Conservation (phyloP, 2,113 vertebrate species). For the Camelus dromedarius region DNA sequence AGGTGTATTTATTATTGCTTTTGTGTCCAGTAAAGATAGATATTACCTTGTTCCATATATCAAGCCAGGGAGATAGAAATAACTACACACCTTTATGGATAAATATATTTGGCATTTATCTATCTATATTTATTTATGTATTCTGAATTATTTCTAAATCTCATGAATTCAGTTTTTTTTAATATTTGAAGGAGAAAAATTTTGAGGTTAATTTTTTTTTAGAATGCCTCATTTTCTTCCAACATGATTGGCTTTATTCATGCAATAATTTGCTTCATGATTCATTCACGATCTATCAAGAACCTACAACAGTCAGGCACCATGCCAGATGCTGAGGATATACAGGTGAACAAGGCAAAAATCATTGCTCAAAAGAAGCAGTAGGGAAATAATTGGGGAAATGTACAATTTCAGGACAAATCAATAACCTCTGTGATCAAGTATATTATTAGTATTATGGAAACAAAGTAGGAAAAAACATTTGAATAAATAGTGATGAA, state of each 20-base stretch:
- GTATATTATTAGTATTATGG: not conserved
- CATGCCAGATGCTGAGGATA: not conserved
- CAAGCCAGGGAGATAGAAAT: not conserved
- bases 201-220: not conserved
- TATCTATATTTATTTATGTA: not conserved
- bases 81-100: not conserved
- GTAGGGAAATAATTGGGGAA: not conserved
- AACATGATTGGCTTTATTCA: not conserved
- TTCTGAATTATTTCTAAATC: not conserved
- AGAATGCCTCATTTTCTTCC: not conserved
- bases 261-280: not conserved
- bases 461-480: not conserved
- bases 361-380: not conserved
- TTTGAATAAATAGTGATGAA: not conserved
- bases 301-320: not conserved
- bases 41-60: not conserved
- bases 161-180: not conserved
- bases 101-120: not conserved
- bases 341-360: not conserved
- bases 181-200: not conserved
- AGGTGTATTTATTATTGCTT: not conserved
- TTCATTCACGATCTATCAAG: not conserved
- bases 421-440: accelerated
- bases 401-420: not conserved
- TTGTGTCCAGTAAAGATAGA: not conserved